A percentile compares a stretch with the other conserved stretches of the same genome.
Conservation (phyloP, 2,888 invertebrate genomes). For the Campoplex nolae region DNA sequence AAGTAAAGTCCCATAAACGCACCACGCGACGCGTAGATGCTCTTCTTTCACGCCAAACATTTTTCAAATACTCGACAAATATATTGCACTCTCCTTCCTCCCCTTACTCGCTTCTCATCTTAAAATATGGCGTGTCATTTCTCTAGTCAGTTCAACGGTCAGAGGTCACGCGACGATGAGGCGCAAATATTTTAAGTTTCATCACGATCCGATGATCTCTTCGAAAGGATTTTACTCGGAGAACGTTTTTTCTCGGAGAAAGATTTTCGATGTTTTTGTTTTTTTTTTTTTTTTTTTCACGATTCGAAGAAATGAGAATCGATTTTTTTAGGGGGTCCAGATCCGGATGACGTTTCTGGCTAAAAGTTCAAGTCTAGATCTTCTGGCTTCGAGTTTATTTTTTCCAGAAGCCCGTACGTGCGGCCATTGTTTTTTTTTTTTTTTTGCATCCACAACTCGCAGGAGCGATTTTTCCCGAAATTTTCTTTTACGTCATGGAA, state of each 20-base stretch:
- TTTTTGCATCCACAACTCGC: neutral
- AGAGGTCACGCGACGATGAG: slow-evolving; percentile 51
- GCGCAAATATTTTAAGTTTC: neutral
- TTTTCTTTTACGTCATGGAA: slow-evolving; percentile 21
- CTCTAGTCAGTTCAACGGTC: neutral
- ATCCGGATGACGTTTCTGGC: neutral
- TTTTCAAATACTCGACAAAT: slow-evolving; percentile 20
- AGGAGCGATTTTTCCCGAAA: slow-evolving; percentile 17
- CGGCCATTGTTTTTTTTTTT: slow-evolving; percentile 35
- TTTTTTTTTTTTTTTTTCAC: too few species aligned
- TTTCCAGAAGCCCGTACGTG: neutral
- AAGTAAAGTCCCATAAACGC: slow-evolving; percentile 59
- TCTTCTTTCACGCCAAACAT: slow-evolving; percentile 48
- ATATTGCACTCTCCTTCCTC: slow-evolving; percentile 1
- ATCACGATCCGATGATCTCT: neutral
- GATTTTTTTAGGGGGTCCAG: neutral
- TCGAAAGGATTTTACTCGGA: slow-evolving; percentile 21
- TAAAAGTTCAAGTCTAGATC: neutral
- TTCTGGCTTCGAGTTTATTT: slow-evolving; percentile 3
- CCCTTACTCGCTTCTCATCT: neutral
- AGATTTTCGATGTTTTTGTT: too few species aligned
- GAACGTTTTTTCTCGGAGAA: too few species aligned
- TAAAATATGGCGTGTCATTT: slow-evolving; percentile 20
- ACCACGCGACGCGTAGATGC: slow-evolving; percentile 64
- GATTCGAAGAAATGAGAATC: neutral